Base-by-base conservation (phyloP, 2,113 vertebrate species). In the Sorex araneus region DNA sequence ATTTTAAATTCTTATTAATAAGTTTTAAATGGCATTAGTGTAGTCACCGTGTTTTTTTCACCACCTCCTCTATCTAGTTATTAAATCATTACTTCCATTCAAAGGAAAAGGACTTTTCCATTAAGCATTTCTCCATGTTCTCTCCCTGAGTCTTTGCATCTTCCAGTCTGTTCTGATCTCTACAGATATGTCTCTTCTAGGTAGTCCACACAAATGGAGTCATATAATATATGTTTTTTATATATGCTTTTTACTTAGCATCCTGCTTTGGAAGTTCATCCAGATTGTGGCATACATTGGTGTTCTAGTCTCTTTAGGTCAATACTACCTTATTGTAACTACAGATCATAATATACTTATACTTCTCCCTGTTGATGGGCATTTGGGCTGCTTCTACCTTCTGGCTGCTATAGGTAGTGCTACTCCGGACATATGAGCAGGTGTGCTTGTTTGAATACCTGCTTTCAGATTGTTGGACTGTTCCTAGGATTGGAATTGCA, bases 11-110 rank as follows among this genome's bases (percentile, higher is more conserved):
- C 25, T 63, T 2, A 6, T 75, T 43, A 80, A 60, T 34, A 27
- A 87, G 76, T 87, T 87, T 91, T 81, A 77, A 88, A 63, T 67
- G 25, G 54, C 16, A 40, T 85, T 80, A 63, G 13, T 67, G 60
- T 47, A 63, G 8, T 93, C 16, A 63, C 1, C 28, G 8, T 69
- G 23, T 60, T 40, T 13, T 13, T 0, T 0, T n/a, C 50, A 10
- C 60, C 15, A 21, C 6, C 15, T 30, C 11, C 10, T 89, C 40
- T 36, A 19, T 23, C 43, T 83, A 50, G 75, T 85, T 86, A 21
- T 27, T 50, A 71, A 89, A 66, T 45, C 2, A 32, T 60, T 87
- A 32, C 40, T 54, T n/a, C 76, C 47, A 32, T 13, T 76, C 28
- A 34, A 66, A 76, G 63, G 54, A 47, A 66, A 66, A 27, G 25